phyloP scores from a whole-genome alignment of 1,140 invertebrate species.

The Zophobas morio region DNA sequence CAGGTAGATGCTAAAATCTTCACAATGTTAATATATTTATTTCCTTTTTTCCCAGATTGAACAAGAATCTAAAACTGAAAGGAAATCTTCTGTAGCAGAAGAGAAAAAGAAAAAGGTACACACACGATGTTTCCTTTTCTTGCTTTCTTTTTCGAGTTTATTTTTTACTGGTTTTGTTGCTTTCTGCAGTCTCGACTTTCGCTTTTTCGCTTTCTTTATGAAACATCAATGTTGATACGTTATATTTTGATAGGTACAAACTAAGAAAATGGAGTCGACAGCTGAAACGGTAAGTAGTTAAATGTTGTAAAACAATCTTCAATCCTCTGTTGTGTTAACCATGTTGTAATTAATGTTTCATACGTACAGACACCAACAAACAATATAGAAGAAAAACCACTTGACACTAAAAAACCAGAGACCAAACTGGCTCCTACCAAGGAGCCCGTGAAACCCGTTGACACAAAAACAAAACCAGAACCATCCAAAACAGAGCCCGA shows the following conservation, averaged over 20 bases:
- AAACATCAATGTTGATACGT: neutral
- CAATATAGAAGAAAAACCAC: conserved; percentile 66
- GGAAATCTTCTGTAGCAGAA: conserved; percentile 76
- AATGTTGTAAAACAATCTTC: conserved; percentile 1
- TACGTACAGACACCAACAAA: conserved; percentile 67
- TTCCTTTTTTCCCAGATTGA: conserved; percentile 60
- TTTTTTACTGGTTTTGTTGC: neutral
- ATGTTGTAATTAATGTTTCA: conserved; percentile 51
- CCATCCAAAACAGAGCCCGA: conserved; percentile 24
- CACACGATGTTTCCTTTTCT: conserved; percentile 48
- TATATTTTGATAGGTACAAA: conserved; percentile 27
- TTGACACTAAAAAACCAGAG: conserved; percentile 51
- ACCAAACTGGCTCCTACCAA: conserved; percentile 60
- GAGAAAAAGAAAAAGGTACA: conserved; percentile 72
- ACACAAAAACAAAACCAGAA: conserved; percentile 49
- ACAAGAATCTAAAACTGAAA: conserved; percentile 75
- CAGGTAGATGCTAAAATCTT: conserved; percentile 53
- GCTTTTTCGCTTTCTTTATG: conserved; percentile 8
- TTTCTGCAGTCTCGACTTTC: conserved; percentile 5
- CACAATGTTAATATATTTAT: conserved; percentile 47
- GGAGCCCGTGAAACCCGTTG: conserved; percentile 46
- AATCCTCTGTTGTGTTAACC: conserved; percentile 50
- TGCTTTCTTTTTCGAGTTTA: neutral
- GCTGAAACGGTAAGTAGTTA: conserved; percentile 63
- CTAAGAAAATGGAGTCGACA: conserved; percentile 63